Base-by-base conservation (phyloP, 1,140 invertebrate genomes). In the Pseudomyrmex concolor region DNA sequence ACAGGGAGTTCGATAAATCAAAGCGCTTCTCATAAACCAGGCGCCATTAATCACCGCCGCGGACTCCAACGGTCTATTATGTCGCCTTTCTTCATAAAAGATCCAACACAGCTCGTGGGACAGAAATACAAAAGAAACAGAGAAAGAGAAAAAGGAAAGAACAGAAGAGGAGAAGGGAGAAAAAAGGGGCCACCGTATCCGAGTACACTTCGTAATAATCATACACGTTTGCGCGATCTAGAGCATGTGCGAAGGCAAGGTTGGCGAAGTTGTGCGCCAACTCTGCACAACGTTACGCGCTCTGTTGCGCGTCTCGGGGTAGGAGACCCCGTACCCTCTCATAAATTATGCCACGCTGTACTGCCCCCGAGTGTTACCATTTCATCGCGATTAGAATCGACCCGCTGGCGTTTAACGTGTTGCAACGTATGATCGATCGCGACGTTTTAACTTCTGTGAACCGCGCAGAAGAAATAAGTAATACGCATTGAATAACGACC, bases 1-100 rank as follows among this genome's bases (percentile, higher is more conserved):
- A 78, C 74, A 78, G 77, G 82, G 60, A 51, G 22, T 62, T 66
- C 72, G 72, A 83, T 83, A 78, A 83, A 83, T 83, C 74, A 78
- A 78, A 83, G 73, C 72, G 60, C 50, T 67, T 22, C 73, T 83
- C 74, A 83, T 78, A 78, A 83, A 83, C 73, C 73, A 45, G 25
- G 73, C 82, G 82, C 73, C 82, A 83, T 83, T 83, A 83, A 83
- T 83, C 82, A 83, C 43, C 10, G 51, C 55, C 34, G 64, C 34
- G 59, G 59, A 71, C 57, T 62, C 68, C 7, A 50, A 25, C 59
- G 25, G 71, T 82, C 50, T 82, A 63, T 82, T 74, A 72, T 74
- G 50, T 73, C 78, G 78, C 57, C 48, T 62, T 74, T 55, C 25
- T 48, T 54, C 78, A 74, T 74, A 63, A 82, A 81, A 82, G 70